Base-by-base conservation (phyloP, 1,140 invertebrate genomes). In the Halesus radiatus region DNA sequence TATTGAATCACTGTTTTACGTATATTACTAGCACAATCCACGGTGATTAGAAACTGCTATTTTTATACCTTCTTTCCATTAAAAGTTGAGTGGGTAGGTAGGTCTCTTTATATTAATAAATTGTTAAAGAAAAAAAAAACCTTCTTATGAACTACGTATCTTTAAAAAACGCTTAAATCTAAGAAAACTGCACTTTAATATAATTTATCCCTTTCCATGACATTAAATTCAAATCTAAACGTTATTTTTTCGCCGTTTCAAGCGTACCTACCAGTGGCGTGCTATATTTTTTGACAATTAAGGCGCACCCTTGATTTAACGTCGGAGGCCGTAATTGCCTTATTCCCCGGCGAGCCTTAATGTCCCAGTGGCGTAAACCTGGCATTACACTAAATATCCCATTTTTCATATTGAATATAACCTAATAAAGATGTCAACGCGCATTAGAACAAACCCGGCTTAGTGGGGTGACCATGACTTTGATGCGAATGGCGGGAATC, bases 331-430 rank as follows among this genome's bases (percentile, higher is more conserved):
- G 26, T 77, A 77, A 77, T 77, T 77, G 75, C 60, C 75, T 64
- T 64, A 77, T 77, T 77, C 70, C 37, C 70, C 70, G 70, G 29
- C 53, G 62, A 45, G 74, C 50, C 79, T 80, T 82, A 82, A 82
- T 82, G 81, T 80, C 58, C 60, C 64, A 76, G 29, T 22, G 22
- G 64, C 76, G 64, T 56, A 54, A 64, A 78, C 79, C 52, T 75
- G 45, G 37, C 79, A 80, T 82, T 82, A 80, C 73, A 80, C 79
- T 81, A 81, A 83, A 83, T 81, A 79, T 81, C 77, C 79, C 79
- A 83, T 83, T 83, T 79, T 81, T 83, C 80, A 83, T 80, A 83
- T 83, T 81, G 82, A 83, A 83, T 81, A 83, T 83, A 83, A 81
- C 82, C 79, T 83, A 79, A 83, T 83, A 83, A 83, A 83, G 82